Evolutionary conservation across 2,113 vertebrate genomes (phyloP).

Genomic region (Sitta europaea): DNA sequence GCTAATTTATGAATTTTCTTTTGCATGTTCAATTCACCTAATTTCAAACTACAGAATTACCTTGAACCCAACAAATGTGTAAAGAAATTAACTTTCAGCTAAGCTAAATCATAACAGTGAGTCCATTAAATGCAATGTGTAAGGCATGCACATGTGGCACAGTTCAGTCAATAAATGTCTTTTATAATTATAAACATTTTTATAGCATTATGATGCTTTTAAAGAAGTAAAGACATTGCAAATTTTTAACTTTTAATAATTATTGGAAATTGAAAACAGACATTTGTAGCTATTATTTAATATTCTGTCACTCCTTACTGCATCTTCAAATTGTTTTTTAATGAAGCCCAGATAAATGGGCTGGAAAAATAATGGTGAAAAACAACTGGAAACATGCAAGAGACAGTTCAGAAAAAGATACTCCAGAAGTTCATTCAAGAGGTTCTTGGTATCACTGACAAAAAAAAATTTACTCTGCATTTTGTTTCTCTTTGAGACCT

Average conservation of each 20-base stretch:
- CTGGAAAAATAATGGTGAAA: not conserved
- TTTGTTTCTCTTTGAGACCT: not conserved
- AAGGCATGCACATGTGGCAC: not conserved
- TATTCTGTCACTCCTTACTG: not conserved
- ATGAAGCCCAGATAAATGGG: not conserved
- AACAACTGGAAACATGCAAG: not conserved
- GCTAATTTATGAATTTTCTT: not conserved
- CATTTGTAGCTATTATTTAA: not conserved
- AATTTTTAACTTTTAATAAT: not conserved
- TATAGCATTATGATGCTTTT: not conserved
- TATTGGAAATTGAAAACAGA: not conserved
- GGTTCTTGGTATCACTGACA: not conserved
- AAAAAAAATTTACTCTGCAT: not conserved
- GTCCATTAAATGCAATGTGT: not conserved
- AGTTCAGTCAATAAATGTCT: not conserved
- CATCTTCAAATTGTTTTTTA: not conserved
- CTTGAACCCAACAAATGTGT: not conserved
- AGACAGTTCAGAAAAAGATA: not conserved
- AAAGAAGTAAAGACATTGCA: not conserved
- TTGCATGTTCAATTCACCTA: not conserved
- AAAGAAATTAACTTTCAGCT: not conserved
- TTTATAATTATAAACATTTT: not conserved
- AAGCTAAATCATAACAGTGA: not conserved
- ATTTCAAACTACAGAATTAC: not conserved
- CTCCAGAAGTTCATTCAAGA: not conserved